Evolutionary conservation across 2,797 vertebrate genomes (phyloP).

Genomic region (Sarcophilus harrisii): DNA sequence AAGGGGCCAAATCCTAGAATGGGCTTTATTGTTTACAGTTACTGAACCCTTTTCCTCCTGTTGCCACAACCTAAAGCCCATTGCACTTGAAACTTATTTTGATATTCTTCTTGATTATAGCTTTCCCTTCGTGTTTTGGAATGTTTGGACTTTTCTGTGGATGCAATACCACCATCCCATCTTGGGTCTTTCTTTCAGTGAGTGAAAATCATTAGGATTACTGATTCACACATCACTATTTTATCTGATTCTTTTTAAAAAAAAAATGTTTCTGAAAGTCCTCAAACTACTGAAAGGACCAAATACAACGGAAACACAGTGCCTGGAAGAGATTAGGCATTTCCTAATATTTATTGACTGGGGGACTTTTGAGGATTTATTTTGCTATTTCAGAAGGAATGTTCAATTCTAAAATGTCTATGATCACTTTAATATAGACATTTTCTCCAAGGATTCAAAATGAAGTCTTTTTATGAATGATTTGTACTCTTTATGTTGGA

Average conservation of each 20-base stretch:
- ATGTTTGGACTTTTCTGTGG: background rate
- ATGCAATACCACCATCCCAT: background rate
- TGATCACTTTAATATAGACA: background rate
- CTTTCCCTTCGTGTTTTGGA: background rate
- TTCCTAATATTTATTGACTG: background rate
- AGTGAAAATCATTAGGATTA: background rate
- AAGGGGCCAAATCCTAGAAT: background rate
- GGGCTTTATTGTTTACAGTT: background rate
- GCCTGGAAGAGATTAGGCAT: background rate
- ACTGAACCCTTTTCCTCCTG: background rate
- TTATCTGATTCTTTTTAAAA: background rate
- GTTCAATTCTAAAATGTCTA: background rate
- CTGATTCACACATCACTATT: background rate
- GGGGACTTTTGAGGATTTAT: background rate
- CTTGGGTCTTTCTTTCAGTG: background rate
- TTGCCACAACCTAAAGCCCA: background rate
- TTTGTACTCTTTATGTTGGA: background rate
- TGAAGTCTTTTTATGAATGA: background rate
- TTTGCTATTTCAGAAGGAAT: background rate
- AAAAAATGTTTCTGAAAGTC: background rate
- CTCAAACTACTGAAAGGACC: background rate
- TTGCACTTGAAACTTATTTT: background rate
- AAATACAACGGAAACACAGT: background rate
- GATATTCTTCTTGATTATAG: background rate
- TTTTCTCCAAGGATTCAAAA: background rate